Percentiles rank a stretch among this genome's conserved stretches.
Conservation (phyloP, 2,113 vertebrate genomes). For the Seriola rivoliana region DNA sequence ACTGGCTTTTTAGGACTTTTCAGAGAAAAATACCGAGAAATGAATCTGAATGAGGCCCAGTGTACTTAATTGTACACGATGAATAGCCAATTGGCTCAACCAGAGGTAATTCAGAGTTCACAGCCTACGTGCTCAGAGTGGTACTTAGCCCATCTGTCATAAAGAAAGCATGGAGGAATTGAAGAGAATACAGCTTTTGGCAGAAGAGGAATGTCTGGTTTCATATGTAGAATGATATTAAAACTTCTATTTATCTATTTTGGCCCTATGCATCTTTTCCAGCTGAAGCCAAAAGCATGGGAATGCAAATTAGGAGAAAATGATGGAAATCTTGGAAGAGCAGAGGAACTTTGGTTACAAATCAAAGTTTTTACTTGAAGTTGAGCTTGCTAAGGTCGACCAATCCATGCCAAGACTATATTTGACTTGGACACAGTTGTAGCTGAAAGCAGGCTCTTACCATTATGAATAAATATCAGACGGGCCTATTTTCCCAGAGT, state of each 20-base stretch:
- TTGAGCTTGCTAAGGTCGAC: conserved; percentile 40
- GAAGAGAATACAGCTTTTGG: conserved; percentile 60
- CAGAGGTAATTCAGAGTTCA: conserved; percentile 79
- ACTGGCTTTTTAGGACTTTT: neutral
- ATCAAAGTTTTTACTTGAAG: conserved; percentile 57
- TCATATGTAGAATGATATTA: conserved; percentile 54
- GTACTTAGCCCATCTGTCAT: conserved; percentile 67
- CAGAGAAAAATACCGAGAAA: conserved; percentile 26
- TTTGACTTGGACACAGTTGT: conserved; percentile 58
- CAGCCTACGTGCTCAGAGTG: conserved; percentile 63
- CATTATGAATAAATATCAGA: conserved; percentile 52
- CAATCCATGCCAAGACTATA: conserved; percentile 51
- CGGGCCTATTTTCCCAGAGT: conserved; percentile 31
- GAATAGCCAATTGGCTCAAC: conserved; percentile 66
- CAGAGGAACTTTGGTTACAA: conserved; percentile 48
- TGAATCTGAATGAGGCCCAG: conserved; percentile 58
- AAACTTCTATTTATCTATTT: conserved; percentile 57
- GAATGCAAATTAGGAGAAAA: conserved; percentile 62
- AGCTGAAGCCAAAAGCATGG: conserved; percentile 54
- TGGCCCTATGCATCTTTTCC: conserved; percentile 51
- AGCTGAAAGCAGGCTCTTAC: conserved; percentile 43
- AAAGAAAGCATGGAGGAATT: conserved; percentile 47
- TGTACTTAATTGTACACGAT: conserved; percentile 57
- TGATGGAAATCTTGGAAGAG: conserved; percentile 53
- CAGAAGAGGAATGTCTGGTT: conserved; percentile 58